phyloP scores from a whole-genome alignment of 2,113 vertebrate species.

The Nycticorax nycticorax region DNA sequence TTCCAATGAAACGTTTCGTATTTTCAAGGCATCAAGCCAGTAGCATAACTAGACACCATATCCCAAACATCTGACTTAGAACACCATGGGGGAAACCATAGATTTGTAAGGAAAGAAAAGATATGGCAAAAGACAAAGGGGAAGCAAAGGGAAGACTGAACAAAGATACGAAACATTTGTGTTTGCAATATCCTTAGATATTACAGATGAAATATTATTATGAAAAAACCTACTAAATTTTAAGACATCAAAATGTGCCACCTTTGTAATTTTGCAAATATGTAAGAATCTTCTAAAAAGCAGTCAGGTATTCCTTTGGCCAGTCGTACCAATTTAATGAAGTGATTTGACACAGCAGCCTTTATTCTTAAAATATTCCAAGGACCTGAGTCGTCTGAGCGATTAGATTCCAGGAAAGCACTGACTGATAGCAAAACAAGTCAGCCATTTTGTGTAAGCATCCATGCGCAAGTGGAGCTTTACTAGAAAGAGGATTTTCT shows the following conservation, averaged over 20 bases:
- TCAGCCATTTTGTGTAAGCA: neutral
- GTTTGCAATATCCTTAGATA: neutral
- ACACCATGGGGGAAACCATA: neutral
- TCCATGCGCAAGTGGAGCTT: neutral
- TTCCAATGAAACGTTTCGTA: neutral
- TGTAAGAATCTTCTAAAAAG: neutral
- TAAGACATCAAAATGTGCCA: neutral
- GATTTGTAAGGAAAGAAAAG: neutral
- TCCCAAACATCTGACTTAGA: neutral
- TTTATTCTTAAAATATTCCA: neutral
- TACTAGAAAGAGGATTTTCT: neutral
- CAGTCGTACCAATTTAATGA: neutral
- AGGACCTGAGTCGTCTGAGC: neutral
- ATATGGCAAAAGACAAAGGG: neutral
- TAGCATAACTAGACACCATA: rapidly evolving
- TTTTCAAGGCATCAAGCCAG: neutral
- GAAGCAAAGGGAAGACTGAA: neutral
- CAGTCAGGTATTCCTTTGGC: neutral
- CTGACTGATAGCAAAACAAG: neutral
- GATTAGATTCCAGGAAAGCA: neutral
- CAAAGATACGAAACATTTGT: neutral
- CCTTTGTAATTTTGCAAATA: neutral
- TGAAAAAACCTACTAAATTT: neutral
- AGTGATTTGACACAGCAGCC: no score
- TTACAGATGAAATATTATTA: neutral